Evolutionary conservation across 2,113 vertebrate species (phyloP).

Genomic region (Agapornis roseicollis): DNA sequence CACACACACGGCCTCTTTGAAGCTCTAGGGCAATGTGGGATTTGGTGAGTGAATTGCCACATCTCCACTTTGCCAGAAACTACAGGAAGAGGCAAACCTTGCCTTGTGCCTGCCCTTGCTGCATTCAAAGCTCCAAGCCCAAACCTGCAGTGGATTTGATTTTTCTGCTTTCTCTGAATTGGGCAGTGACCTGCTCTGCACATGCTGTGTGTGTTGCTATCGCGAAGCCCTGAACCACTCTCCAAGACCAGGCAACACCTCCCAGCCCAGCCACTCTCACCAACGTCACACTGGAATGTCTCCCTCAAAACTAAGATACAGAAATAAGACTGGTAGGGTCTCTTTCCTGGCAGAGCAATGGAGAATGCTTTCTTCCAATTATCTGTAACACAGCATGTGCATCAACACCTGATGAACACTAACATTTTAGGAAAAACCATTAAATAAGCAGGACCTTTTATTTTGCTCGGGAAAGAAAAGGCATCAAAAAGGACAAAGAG

Average conservation of each 20-base stretch:
- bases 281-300: accelerated
- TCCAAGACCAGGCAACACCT: background rate
- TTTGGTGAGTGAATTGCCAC: background rate
- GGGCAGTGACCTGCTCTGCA: background rate
- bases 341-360: background rate
- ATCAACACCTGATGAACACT: background rate
- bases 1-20: background rate
- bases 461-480: background rate
- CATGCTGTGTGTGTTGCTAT: background rate
- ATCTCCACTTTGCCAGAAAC: background rate
- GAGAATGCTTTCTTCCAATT: background rate
- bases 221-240: background rate
- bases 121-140: background rate
- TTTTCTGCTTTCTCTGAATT: background rate
- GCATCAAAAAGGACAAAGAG: background rate
- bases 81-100: background rate
- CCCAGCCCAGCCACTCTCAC: background rate
- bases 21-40: background rate
- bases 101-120: background rate
- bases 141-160: background rate
- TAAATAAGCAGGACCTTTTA: background rate
- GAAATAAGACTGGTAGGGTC: background rate
- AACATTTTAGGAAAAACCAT: background rate
- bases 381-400: background rate
- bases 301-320: background rate